Evolutionary conservation across 2,113 vertebrate genomes (phyloP), one percentile per base, ranked within the genome.

Genomic region (Setophaga petechia): DNA sequence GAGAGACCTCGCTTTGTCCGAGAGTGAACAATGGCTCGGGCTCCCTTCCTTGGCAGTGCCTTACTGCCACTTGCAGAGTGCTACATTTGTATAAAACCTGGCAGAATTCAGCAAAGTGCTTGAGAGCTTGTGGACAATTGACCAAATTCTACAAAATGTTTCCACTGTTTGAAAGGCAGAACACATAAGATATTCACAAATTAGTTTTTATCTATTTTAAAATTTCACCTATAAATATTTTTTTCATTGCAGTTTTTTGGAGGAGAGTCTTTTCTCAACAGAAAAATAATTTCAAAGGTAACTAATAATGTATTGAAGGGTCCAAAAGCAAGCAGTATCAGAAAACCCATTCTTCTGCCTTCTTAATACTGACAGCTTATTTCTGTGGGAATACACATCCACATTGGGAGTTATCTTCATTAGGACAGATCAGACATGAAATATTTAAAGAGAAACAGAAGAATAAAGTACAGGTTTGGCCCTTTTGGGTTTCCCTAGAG

Each of bases 21-120:
- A 10, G 27, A 35, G 21, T 0, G 3, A 90, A 69, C 78, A 80
- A 84, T 37, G 39, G 59, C 68, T 63, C 0, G 0, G 28, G 41
- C 79, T 81, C 61, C 19, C 65, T 41, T 33, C 55, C 54, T 15
- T 19, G 39, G 46, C 49, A 79, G 33, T 5, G 44, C 69, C 79
- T 72, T 15, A 7, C 8, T 66, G 89, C 52, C 61, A 39, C 57
- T 65, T 72, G 44, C 54, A 66, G 47, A 78, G 39, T 4, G 12
- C 4, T n/a, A 33, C 10, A 4, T 55, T 76, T 44, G 6, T 24
- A 35, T 66, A 47, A 82, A 73, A 41, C 10, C 35, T n/a, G 59
- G 22, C 54, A 87, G 77, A 65, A 85, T 14, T 43, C 55, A 72
- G 61, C 57, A 17, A 84, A 69, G 9, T 8, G 21, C 61, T 62